These are phyloP conservation scores for human (Homo sapiens) DNA, from an alignment of 2,113 vertebrate genomes.

Conservation along the genomic window DNA sequence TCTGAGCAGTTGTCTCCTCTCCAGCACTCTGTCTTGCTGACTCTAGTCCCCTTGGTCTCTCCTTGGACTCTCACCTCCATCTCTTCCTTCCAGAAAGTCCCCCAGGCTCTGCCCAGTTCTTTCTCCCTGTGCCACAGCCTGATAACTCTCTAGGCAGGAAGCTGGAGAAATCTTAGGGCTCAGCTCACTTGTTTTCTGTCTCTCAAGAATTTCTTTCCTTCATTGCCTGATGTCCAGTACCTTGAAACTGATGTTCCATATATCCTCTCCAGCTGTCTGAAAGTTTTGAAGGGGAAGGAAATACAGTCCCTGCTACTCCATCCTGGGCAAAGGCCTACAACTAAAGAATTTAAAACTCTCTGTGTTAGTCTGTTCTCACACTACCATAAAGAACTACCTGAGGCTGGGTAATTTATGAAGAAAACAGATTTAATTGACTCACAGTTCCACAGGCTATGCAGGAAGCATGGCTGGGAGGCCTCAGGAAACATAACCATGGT, in stretches of 20 bases:
- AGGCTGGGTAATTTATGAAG: too few relatives aligned
- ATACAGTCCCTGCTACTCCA: too few relatives aligned
- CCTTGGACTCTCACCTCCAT: too few relatives aligned
- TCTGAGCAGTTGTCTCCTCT: background rate
- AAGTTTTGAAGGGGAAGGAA: background rate
- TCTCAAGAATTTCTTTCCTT: background rate
- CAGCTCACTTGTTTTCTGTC: background rate
- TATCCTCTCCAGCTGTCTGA: background rate
- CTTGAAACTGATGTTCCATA: background rate
- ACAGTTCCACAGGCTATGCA: too few relatives aligned
- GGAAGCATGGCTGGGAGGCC: too few relatives aligned
- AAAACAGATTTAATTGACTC: too few relatives aligned
- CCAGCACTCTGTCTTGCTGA: background rate
- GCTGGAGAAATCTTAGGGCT: background rate
- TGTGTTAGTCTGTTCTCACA: too few relatives aligned
- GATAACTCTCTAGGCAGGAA: background rate
- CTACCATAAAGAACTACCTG: too few relatives aligned
- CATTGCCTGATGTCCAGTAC: background rate
- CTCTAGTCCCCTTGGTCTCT: background rate
- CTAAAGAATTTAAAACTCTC: background rate
- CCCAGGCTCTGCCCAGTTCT: background rate
- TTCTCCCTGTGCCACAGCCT: background rate
- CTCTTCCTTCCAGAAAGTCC: background rate
- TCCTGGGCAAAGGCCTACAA: background rate
- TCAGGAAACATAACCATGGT: too few relatives aligned